These are phyloP conservation scores for Lasioglossum baleicum DNA, from an alignment of 1,140 invertebrate species.

Conservation along the genomic window DNA sequence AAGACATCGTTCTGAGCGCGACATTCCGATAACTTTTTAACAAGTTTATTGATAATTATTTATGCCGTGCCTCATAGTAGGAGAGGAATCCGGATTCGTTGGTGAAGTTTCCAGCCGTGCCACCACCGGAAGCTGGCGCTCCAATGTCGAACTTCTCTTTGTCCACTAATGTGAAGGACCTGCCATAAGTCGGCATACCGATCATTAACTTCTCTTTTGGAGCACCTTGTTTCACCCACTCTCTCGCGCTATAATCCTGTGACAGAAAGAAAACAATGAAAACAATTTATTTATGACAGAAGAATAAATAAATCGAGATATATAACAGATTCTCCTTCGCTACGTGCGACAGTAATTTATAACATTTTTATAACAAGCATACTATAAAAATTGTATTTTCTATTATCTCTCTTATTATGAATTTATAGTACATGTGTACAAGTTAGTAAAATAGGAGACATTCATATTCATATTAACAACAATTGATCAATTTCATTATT, in stretches of 20 bases:
- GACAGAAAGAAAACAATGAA: conserved; percentile 4
- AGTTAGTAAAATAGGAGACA: no score
- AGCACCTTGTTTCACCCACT: conserved; percentile 96
- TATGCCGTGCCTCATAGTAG: conserved; percentile 89
- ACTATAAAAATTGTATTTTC: no score
- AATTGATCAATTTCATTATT: no score
- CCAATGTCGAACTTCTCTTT: conserved; percentile 94
- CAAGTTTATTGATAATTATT: background rate
- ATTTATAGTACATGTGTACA: no score
- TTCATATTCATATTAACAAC: no score
- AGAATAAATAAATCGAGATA: background rate
- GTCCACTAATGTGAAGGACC: conserved; percentile 96
- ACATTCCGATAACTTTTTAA: background rate
- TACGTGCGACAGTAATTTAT: no score
- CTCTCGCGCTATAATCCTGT: conserved; percentile 93
- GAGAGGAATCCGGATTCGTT: conserved; percentile 94
- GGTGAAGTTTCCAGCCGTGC: conserved; percentile 90
- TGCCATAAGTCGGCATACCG: conserved; percentile 96
- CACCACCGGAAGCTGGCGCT: conserved; percentile 92
- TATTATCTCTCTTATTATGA: no score
- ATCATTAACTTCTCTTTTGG: conserved; percentile 97
- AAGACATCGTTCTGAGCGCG: background rate
- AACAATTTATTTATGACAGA: background rate
- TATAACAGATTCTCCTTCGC: no score
- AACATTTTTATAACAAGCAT: no score